These are phyloP conservation scores for Albula goreensis DNA, from an alignment of 2,113 vertebrate species.

Conservation along the genomic window DNA sequence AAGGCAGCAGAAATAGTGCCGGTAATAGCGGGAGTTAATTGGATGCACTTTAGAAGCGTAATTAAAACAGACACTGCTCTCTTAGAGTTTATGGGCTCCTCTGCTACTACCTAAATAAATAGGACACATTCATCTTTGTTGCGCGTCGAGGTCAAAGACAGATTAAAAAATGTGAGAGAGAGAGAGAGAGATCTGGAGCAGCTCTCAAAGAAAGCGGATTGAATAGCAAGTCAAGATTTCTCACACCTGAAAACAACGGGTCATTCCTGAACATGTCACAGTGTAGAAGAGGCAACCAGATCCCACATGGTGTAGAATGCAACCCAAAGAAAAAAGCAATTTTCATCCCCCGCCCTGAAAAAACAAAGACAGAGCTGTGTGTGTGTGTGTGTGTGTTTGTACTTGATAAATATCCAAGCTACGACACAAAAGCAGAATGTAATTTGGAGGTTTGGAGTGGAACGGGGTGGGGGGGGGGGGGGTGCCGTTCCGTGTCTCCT, in stretches of 20 bases:
- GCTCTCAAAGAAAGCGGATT: neutral
- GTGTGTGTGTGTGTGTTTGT: neutral
- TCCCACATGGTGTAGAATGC: neutral
- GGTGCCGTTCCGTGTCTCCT: neutral
- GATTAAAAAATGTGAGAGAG: neutral
- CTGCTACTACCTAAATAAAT: neutral
- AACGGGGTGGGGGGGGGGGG: too few relatives aligned
- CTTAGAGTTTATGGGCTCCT: neutral
- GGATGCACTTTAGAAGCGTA: neutral
- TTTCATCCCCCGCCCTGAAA: neutral
- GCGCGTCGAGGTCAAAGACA: too few relatives aligned
- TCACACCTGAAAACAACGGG: neutral
- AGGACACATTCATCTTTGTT: neutral
- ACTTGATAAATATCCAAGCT: neutral
- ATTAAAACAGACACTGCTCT: neutral
- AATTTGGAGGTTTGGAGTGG: neutral
- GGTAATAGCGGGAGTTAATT: neutral
- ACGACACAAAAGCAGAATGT: neutral
- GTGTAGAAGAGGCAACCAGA: neutral
- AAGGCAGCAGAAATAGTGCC: neutral
- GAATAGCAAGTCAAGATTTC: neutral
- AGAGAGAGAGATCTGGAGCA: neutral
- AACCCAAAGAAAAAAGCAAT: neutral
- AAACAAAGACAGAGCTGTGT: neutral
- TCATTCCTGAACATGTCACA: neutral